Evolutionary conservation across 2,113 vertebrate species (phyloP).

Genomic region (Dicerorhinus sumatrensis): DNA sequence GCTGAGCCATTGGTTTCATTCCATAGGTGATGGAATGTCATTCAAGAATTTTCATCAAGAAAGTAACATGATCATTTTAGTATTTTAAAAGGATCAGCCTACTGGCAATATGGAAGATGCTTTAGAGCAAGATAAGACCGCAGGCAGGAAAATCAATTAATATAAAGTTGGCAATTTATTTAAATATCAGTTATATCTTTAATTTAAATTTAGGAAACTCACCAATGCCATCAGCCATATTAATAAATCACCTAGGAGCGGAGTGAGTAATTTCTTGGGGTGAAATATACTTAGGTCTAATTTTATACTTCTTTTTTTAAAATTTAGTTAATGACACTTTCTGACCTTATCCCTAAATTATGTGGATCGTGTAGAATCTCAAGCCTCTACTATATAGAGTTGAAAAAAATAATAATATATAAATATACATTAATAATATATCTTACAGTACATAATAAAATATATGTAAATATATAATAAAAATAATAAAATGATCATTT

Average conservation of each 20-base stretch:
- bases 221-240: not conserved
- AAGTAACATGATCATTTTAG: not conserved
- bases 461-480: not conserved
- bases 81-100: not conserved
- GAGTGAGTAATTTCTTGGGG: not conserved
- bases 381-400: not conserved
- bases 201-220: conserved; percentile 34
- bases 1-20: not conserved
- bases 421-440: not conserved
- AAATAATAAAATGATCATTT: not conserved
- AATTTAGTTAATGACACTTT: not conserved
- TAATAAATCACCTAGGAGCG: not conserved
- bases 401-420: not conserved
- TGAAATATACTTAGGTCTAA: conserved; percentile 27
- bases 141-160: not conserved
- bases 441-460: not conserved
- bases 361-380: not conserved
- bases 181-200: conserved; percentile 42
- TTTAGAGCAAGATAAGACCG: not conserved
- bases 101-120: not conserved
- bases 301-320: not conserved
- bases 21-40: not conserved
- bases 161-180: not conserved
- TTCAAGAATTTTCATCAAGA: not conserved
- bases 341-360: conserved; percentile 22